These are phyloP conservation scores for Hypena proboscidalis DNA, from an alignment of 2,888 invertebrate genomes.

Conservation along the genomic window DNA sequence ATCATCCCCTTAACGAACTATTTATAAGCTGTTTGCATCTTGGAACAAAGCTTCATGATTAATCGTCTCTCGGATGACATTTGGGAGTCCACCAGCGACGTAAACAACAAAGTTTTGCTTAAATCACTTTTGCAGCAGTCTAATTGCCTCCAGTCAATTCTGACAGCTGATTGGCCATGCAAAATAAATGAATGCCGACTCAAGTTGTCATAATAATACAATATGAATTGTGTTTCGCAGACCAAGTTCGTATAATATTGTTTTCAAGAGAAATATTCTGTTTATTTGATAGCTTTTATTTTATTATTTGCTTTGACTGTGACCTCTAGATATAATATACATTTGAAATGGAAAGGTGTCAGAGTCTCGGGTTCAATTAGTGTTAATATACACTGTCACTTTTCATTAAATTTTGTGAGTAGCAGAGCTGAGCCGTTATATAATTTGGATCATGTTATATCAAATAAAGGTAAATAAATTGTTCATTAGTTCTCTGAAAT, in stretches of 20 bases:
- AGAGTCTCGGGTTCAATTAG: too few species aligned
- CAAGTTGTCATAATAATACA: constrained; percentile 2
- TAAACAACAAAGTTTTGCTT: constrained; percentile 70
- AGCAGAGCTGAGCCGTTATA: too few species aligned
- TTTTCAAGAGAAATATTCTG: too few species aligned
- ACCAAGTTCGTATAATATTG: not conserved
- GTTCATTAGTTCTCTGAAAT: too few species aligned
- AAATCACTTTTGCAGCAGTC: constrained; percentile 61
- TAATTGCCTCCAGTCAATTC: constrained; percentile 68
- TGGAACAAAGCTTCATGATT: constrained; percentile 64
- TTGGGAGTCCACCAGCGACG: constrained; percentile 49
- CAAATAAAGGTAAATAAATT: too few species aligned
- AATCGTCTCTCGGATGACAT: constrained; percentile 63
- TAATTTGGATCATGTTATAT: too few species aligned
- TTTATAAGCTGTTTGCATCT: constrained; percentile 63
- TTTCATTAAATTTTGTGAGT: too few species aligned
- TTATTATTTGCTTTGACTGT: too few species aligned
- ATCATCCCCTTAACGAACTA: constrained; percentile 51
- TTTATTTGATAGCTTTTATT: too few species aligned
- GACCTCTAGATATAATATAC: too few species aligned
- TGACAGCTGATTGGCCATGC: constrained; percentile 62
- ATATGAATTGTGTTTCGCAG: not conserved
- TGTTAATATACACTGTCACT: too few species aligned
- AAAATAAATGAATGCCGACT: constrained; percentile 53
- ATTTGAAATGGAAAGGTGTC: too few species aligned